Evolutionary conservation across 2,888 invertebrate species (phyloP), one percentile per base, ranked within the genome.

Genomic region (Pelosia muscerda): DNA sequence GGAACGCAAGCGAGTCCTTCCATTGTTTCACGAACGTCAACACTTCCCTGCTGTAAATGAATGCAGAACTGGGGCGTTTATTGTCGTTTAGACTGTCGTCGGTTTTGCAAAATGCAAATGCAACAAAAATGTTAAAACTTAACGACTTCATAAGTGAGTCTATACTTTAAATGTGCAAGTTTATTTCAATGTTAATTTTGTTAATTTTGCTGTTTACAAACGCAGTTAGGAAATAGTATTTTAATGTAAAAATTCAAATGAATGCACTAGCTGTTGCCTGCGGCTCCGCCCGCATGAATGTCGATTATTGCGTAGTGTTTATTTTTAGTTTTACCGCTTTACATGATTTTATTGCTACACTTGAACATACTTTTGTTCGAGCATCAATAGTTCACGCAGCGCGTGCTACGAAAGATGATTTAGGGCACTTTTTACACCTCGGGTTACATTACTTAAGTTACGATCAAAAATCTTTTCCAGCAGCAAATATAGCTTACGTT

Each of bases 21-120:
- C 70, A 83, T 90, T 90, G 90, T 90, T 84, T 84, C 74, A 67
- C 75, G 70, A 78, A 82, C 86, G 90, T 88, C 89, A 88, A 88
- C 89, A 87, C 88, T 90, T 89, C 83, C 82, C 84, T 81, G 79
- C 74, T 82, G 85, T 84, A 87, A 88, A 89, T 88, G 86, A 88
- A 88, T 85, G 86, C 85, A 81, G 81, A 86, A 88, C 79, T 79
- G 76, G 85, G 82, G 80, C 86, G 84, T 78, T 83, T 85, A 87
- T 87, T 87, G 87, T 88, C 84, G 84, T 78, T 83, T 83, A 85
- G 82, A 84, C 84, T 81, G 86, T 85, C 82, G 81, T 69, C 77
- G 75, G 81, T 82, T 83, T 82, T 78, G 75, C 76, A 66, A 78
- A 84, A 84, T 81, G 84, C 84, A 85, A 87, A 87, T 83, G 82